These are phyloP conservation scores for Paguma larvata DNA, from an alignment of 2,797 vertebrate genomes.

Conservation along the genomic window DNA sequence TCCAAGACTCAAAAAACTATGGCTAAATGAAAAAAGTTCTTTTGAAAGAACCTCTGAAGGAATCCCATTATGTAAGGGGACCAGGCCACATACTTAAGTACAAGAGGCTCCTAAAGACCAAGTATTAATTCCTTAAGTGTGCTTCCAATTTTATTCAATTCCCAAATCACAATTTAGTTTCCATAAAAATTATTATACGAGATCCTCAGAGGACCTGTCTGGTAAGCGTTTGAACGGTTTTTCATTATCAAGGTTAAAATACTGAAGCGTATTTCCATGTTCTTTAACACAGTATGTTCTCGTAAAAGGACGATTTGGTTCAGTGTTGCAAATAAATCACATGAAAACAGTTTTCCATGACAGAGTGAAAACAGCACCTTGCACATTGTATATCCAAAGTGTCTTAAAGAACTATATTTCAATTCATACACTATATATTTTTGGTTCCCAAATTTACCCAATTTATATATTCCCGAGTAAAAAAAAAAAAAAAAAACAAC, in stretches of 20 bases:
- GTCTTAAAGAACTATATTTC: background rate
- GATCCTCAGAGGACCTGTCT: background rate
- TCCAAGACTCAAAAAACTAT: background rate
- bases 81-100: background rate
- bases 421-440: background rate
- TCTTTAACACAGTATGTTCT: conserved; percentile 23
- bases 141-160: conserved; percentile 20
- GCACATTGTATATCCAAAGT: background rate
- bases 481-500: background rate
- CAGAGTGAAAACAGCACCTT: conserved; percentile 6
- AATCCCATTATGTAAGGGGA: background rate
- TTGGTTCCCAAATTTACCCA: background rate
- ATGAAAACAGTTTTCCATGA: background rate
- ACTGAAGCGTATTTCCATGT: background rate
- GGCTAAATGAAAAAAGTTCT: background rate
- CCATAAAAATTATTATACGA: conserved; percentile 1
- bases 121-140: background rate
- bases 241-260: conserved; percentile 54
- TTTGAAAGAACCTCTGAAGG: background rate
- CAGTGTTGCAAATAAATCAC: conserved; percentile 42
- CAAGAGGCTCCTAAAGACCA: background rate
- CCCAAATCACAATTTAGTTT: conserved; percentile 8
- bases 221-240: background rate
- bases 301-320: conserved; percentile 15
- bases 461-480: background rate